These are phyloP conservation scores for Hormaphis cornu DNA, from an alignment of 1,140 invertebrate genomes.

Conservation along the genomic window DNA sequence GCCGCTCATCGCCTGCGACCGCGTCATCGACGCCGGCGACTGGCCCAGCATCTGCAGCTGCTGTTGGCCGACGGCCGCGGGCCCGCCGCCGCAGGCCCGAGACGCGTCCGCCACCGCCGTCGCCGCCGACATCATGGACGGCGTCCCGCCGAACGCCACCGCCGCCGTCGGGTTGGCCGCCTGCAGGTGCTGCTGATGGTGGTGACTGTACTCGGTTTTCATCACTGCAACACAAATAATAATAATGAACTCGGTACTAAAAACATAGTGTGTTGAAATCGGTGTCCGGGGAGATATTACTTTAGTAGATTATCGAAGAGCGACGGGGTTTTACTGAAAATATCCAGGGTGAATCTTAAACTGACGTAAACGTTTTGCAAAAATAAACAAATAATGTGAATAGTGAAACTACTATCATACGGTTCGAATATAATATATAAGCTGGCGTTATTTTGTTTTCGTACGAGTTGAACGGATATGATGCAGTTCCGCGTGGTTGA, in stretches of 20 bases:
- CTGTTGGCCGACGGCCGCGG: neutral
- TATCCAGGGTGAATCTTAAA: too few relatives aligned
- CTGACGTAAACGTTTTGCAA: too few relatives aligned
- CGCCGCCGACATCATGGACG: neutral
- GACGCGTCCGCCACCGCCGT: neutral
- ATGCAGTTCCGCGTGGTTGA: too few relatives aligned
- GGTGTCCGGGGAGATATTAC: too few relatives aligned
- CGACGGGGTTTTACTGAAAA: too few relatives aligned
- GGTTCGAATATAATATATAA: too few relatives aligned
- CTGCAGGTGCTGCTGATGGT: constrained; percentile 21
- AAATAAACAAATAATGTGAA: too few relatives aligned
- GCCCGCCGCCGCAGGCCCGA: neutral
- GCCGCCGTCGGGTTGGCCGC: neutral
- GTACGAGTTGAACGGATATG: too few relatives aligned
- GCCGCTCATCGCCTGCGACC: constrained; percentile 2
- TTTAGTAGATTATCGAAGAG: too few relatives aligned
- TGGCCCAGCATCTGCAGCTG: constrained; percentile 9
- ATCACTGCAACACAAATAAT: constrained; percentile 6
- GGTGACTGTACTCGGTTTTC: constrained; percentile 26
- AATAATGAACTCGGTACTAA: too few relatives aligned
- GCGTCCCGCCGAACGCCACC: neutral
- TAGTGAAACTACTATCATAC: too few relatives aligned
- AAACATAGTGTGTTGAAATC: neutral
- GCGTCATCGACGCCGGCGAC: neutral
- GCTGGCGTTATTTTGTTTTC: too few relatives aligned